These are phyloP conservation scores for Drosophila suzukii DNA, from an alignment of 1,140 invertebrate genomes.

Conservation along the genomic window DNA sequence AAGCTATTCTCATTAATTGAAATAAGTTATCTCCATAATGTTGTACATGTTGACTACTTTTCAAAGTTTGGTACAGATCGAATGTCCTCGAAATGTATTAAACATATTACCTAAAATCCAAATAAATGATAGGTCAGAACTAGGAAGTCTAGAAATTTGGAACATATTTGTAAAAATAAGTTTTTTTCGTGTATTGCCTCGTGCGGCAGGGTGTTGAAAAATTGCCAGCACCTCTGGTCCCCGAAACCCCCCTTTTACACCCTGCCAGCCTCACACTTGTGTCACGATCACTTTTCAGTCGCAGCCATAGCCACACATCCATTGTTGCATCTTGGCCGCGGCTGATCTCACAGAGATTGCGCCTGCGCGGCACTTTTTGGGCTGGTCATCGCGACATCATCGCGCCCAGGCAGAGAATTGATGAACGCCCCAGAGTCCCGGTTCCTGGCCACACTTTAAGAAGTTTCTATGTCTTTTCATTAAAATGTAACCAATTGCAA, in stretches of 20 bases:
- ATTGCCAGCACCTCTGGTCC: constrained; percentile 66
- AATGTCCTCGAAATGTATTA: no score
- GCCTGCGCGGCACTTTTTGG: constrained; percentile 74
- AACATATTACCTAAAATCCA: no score
- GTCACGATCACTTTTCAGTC: constrained; percentile 62
- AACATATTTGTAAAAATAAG: neutral
- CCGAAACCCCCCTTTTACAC: constrained; percentile 12
- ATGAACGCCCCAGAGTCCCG: constrained; percentile 52
- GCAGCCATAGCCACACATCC: constrained; percentile 48
- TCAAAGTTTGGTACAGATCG: no score
- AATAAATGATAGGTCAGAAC: no score
- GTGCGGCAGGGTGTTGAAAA: constrained; percentile 76
- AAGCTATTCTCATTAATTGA: no score
- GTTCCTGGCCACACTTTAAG: constrained; percentile 15
- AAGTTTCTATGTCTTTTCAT: neutral
- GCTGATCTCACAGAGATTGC: constrained; percentile 78
- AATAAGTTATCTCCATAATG: no score
- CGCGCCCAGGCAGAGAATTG: constrained; percentile 48
- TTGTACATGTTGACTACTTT: no score
- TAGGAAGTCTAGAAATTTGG: neutral
- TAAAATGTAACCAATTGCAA: no score
- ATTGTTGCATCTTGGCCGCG: constrained; percentile 74
- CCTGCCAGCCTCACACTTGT: constrained; percentile 65
- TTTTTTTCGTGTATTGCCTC: constrained; percentile 37
- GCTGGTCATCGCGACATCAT: constrained; percentile 60